Evolutionary conservation across 2,797 vertebrate species (phyloP).

Genomic region (Spea hammondii): DNA sequence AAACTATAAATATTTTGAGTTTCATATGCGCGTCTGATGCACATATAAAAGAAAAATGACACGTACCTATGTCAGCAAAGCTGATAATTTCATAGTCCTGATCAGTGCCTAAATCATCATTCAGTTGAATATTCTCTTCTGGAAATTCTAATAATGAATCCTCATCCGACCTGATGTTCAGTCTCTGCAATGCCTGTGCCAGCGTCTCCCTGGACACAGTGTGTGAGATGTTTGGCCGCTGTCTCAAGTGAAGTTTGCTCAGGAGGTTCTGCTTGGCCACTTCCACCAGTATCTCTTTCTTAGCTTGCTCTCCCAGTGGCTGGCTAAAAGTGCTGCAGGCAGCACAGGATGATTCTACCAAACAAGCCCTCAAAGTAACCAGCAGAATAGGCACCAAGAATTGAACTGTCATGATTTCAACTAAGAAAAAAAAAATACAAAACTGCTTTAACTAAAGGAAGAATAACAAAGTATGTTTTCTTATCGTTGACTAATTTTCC

Average conservation of each 20-base stretch:
- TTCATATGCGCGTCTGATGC: no score
- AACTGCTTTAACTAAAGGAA: not conserved
- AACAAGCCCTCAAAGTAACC: conserved; percentile 14
- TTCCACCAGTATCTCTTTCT: conserved; percentile 40
- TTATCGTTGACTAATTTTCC: no score
- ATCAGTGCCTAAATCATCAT: conserved; percentile 12
- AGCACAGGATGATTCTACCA: conserved; percentile 17
- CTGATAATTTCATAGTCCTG: conserved; percentile 47
- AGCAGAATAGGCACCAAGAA: conserved; percentile 23
- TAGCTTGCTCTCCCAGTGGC: conserved; percentile 16
- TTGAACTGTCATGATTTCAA: conserved; percentile 21
- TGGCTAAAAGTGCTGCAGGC: conserved; percentile 27
- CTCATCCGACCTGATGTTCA: conserved; percentile 23
- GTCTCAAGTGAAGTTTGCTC: conserved; percentile 43
- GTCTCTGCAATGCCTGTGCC: conserved; percentile 24
- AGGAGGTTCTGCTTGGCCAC: conserved; percentile 47
- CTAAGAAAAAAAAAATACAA: conserved; percentile 15
- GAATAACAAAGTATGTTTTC: no score
- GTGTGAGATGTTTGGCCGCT: conserved; percentile 41
- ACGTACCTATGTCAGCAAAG: conserved; percentile 46
- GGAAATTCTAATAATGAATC: conserved; percentile 6
- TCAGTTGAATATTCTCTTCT: not conserved
- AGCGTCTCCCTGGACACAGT: conserved; percentile 35
- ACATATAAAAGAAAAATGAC: not conserved
- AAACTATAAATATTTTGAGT: no score